Conservation (phyloP, 2,797 vertebrate genomes). For the Babyrousa celebensis region DNA sequence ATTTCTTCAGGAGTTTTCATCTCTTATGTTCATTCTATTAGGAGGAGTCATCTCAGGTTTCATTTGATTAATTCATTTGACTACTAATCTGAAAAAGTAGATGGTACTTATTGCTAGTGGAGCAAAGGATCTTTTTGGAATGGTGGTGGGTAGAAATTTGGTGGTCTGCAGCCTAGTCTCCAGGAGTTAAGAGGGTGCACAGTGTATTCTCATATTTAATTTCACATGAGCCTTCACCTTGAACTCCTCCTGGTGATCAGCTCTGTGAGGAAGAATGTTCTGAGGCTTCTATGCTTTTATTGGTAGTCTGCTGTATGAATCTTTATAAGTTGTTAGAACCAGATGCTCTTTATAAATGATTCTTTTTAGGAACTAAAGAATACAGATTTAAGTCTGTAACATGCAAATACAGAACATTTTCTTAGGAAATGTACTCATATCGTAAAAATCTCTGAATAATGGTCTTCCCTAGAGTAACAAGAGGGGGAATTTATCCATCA, state of each 20-base stretch:
- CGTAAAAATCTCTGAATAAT: background rate
- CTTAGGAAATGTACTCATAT: background rate
- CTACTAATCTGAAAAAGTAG: background rate
- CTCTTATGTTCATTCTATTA: background rate
- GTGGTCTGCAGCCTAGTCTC: background rate
- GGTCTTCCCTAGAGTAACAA: background rate
- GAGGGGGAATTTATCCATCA: background rate
- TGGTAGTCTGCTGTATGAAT: background rate
- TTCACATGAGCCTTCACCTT: background rate
- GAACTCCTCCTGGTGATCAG: background rate
- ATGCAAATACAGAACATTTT: background rate
- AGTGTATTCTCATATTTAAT: background rate
- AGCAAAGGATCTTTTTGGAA: background rate
- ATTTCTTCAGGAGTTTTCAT: background rate
- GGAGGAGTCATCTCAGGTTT: background rate
- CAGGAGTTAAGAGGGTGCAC: background rate
- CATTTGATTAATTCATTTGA: background rate
- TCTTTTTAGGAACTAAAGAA: background rate
- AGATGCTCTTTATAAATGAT: background rate
- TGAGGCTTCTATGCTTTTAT: background rate
- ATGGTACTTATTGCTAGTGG: background rate
- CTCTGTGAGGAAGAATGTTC: conserved; percentile 11
- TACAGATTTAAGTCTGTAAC: background rate
- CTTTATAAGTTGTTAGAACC: background rate
- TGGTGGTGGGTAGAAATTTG: background rate